These are phyloP conservation scores for Cavia aperea DNA, from an alignment of 2,113 vertebrate genomes.

Conservation along the genomic window DNA sequence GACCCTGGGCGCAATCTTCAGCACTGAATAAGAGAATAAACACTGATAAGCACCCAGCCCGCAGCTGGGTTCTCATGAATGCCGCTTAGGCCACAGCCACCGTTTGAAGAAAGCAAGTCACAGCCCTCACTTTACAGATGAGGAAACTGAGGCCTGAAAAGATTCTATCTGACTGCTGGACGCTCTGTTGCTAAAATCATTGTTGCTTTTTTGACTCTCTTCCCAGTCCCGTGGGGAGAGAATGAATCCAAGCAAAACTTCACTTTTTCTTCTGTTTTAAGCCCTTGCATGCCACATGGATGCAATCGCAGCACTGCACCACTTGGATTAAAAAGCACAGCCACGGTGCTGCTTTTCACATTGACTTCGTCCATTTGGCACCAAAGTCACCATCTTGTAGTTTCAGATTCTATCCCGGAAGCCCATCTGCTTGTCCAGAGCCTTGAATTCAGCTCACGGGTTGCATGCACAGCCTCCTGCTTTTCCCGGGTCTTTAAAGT, in stretches of 20 bases:
- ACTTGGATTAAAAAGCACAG: not conserved
- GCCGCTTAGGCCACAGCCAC: not conserved
- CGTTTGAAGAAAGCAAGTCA: not conserved
- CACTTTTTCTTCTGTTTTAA: not conserved
- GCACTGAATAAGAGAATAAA: not conserved
- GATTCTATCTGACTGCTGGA: not conserved
- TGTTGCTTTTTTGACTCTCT: not conserved
- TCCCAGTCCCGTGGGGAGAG: not conserved
- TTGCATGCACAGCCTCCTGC: not conserved
- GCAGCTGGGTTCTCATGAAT: not conserved
- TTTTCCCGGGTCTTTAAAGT: not conserved
- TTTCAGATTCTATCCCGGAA: not conserved
- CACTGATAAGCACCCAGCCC: not conserved
- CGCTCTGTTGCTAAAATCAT: not conserved
- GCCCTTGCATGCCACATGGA: no score
- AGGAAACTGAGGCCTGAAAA: not conserved
- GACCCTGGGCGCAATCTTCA: not conserved
- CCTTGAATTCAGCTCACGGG: not conserved
- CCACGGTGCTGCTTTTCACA: not conserved
- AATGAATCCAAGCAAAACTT: not conserved
- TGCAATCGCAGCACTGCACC: not conserved
- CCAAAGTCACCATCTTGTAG: rapidly evolving
- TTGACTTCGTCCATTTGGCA: not conserved
- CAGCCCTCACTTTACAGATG: not conserved
- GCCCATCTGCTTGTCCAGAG: not conserved